phyloP scores from a whole-genome alignment of 2,888 invertebrate genomes.

The Dioctria linearis region DNA sequence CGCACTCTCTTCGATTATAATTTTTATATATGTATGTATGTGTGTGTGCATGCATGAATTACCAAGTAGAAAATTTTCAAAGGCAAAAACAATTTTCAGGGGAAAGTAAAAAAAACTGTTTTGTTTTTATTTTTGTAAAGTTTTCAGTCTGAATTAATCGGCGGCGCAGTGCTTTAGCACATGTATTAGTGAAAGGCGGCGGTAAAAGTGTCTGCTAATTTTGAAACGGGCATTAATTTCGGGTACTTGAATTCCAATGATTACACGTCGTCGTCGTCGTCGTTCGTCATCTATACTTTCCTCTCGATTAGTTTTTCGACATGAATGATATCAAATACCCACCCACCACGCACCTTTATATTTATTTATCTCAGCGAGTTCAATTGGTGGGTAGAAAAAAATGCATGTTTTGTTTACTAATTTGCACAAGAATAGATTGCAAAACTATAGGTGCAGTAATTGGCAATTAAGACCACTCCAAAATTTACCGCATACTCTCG shows the following conservation, averaged over 20 bases:
- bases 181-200: slow-evolving; percentile 26
- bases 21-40: too few relatives aligned
- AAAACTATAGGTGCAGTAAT: slow-evolving; percentile 1
- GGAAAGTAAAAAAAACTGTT: slow-evolving; percentile 30
- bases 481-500: neutral
- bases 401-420: slow-evolving; percentile 13
- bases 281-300: slow-evolving; percentile 22
- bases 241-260: slow-evolving; percentile 23
- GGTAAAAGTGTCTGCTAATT: slow-evolving; percentile 35
- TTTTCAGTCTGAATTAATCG: neutral
- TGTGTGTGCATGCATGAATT: neutral
- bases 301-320: neutral
- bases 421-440: neutral
- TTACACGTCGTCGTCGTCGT: neutral
- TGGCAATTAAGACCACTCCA: slow-evolving; percentile 30
- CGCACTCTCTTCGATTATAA: too few relatives aligned
- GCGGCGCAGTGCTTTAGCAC: neutral
- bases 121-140: slow-evolving; percentile 6
- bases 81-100: slow-evolving; percentile 22
- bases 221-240: slow-evolving; percentile 30
- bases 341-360: too few relatives aligned
- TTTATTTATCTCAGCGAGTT: too few relatives aligned
- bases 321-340: too few relatives aligned
- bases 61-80: neutral
- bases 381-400: neutral